Evolutionary conservation across 2,888 invertebrate genomes (phyloP), one percentile per base, ranked within the genome.

Genomic region (Philopedon plagiatum): DNA sequence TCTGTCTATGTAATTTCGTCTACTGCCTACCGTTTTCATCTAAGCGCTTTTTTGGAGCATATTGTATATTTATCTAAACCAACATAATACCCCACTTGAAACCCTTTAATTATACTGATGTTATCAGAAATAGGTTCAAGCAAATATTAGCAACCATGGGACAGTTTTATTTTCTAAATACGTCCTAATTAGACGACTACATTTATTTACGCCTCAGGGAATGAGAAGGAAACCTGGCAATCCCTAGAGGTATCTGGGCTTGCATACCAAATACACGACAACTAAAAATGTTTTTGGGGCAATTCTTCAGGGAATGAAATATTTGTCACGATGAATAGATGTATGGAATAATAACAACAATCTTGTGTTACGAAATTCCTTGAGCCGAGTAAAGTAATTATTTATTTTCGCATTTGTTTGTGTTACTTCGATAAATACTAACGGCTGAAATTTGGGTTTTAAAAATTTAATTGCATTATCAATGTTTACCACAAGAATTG

Each of bases 201-300:
- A 58, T 39, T 58, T 34, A 58, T 58, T 58, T 37, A 19, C 58
- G 37, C 58, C 37, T 8, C 2, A 4, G 58, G 58, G 58, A 39
- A 11, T 21, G 13, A 21, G 23, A n/a, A 19, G 44, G 29, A 15
- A 29, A 29, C 15, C 18, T 8, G 3, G 60, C 23, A 60, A 23
- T 68, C 68, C 68, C 68, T 21, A 1, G 54, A 56, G 68, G 39
- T 19, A 54, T 46, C 41, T 32, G 41, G 15, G 21, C 69, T 69
- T 67, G 66, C 66, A 72, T 67, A 72, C 67, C 37, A 66, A 72
- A 57, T 57, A 57, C 37, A 23, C 21, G 21, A 9, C 5, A 54
- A 7, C 13, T 15, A 29, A 18, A 51, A 54, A 54, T 9, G 7
- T 51, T 26, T 54, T 46, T 2, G 46, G 46, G 9, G 23, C 46